Evolutionary conservation across 2,797 vertebrate species (phyloP), one percentile per base, ranked within the genome.

Genomic region (Dryobates pubescens): DNA sequence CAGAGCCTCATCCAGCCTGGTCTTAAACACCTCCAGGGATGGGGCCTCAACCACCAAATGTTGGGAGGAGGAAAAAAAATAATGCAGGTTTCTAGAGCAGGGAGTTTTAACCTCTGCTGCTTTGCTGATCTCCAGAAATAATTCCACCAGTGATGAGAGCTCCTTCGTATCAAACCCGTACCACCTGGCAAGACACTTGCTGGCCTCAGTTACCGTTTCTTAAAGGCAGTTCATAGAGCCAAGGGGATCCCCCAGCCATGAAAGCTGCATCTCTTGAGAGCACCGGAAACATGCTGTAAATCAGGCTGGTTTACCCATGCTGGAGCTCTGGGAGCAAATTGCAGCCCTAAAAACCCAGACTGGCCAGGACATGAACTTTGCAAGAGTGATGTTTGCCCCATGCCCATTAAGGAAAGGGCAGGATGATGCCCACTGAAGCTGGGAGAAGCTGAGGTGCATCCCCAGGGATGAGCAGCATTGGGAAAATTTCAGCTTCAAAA

Each of bases 51-150:
- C 36, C 36, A 36, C 36, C 36, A 36, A 36, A 93, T 0, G 1
- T 4, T 56, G 76, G 17, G 47, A 89, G 36, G 10, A 64, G 76
- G 24, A 29, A 78, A 94, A 91, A 82, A 82, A 49, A 20, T 13
- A 86, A 84, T 27, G 17, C 34, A 23, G 23, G 47, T 76, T 92
- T 86, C 71, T 73, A 76, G 43, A 88, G 68, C 38, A 82, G 61
- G 53, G 75, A 85, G 88, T 91, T 94, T 91, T 71, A 91, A 86
- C 81, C 80, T 86, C 59, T 78, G 91, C 83, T 91, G 64, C 63
- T 79, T 84, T 82, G 80, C 68, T 81, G 53, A 81, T 70, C 74
- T 92, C 74, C 74, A 91, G 63, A 91, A 90, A 91, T 70, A 88
- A 88, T 73, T 34, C 53, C 41, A 72, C 38, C 53, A 53, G 81